phyloP scores from a whole-genome alignment of 2,113 vertebrate genomes.

The Dasyornis broadbenti region DNA sequence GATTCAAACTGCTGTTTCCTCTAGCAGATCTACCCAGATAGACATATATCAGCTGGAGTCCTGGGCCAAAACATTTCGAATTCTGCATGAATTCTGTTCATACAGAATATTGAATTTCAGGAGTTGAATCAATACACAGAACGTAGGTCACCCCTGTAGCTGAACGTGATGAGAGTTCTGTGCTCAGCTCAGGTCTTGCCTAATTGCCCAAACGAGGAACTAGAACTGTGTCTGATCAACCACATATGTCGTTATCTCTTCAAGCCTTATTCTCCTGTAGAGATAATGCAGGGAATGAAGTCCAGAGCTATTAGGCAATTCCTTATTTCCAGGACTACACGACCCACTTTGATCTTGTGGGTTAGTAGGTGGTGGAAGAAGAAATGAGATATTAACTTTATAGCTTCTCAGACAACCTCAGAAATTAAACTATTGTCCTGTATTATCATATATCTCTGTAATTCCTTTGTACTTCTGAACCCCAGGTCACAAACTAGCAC shows the following conservation, averaged over 20 bases:
- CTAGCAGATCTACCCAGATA: background rate
- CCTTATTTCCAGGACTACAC: conserved; percentile 4
- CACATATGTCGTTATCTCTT: conserved; percentile 31
- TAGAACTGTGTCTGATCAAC: conserved; percentile 7
- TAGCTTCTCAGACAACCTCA: conserved; percentile 36
- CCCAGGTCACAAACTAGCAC: conserved; percentile 14
- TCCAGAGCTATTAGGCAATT: conserved; percentile 20
- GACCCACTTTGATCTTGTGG: conserved; percentile 28
- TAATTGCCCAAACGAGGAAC: conserved; percentile 11
- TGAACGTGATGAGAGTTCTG: background rate
- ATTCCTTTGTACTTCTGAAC: conserved; percentile 55
- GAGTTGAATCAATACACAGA: background rate
- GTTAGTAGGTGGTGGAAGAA: conserved; percentile 24
- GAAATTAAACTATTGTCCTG: conserved; percentile 48
- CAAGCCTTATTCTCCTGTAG: background rate
- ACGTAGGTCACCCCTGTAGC: conserved; percentile 8
- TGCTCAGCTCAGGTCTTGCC: background rate
- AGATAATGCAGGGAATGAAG: conserved; percentile 21
- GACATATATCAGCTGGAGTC: background rate
- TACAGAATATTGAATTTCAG: background rate
- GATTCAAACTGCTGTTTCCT: background rate
- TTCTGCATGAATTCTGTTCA: background rate
- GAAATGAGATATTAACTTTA: conserved; percentile 42
- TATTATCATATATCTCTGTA: conserved; percentile 48
- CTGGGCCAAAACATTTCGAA: background rate